These are phyloP conservation scores for Tetragonula clypearis DNA, from an alignment of 1,140 invertebrate genomes.

Conservation along the genomic window DNA sequence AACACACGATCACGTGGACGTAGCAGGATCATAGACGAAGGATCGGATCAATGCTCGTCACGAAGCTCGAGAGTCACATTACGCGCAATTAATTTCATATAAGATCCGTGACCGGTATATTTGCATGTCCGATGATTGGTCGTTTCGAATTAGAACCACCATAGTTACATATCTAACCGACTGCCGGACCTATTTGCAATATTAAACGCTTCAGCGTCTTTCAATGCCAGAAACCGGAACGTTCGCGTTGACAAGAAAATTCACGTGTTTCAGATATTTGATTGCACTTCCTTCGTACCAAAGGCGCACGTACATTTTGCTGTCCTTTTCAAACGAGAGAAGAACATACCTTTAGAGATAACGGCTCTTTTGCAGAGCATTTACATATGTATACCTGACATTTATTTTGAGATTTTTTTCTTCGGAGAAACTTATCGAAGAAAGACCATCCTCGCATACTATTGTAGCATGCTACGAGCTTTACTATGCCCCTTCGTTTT, in stretches of 20 bases:
- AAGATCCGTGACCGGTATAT: slow-evolving; percentile 56
- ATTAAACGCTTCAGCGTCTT: slow-evolving; percentile 59
- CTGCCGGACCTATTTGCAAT: slow-evolving; percentile 45
- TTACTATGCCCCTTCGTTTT: background rate
- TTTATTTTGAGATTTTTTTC: background rate
- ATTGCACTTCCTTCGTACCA: slow-evolving; percentile 38
- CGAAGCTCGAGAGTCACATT: slow-evolving; percentile 47
- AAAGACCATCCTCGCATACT: background rate
- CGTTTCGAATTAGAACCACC: slow-evolving; percentile 55
- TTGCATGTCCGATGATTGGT: slow-evolving; percentile 68
- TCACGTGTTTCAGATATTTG: slow-evolving; percentile 36
- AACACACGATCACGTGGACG: slow-evolving; percentile 17
- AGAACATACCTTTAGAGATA: slow-evolving; percentile 13
- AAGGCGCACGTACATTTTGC: background rate
- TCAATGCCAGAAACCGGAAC: slow-evolving; percentile 26
- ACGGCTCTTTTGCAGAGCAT: background rate
- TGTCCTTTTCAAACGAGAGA: background rate
- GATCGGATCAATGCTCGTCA: slow-evolving; percentile 11
- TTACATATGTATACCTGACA: slow-evolving; percentile 12
- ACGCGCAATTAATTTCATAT: slow-evolving; percentile 70
- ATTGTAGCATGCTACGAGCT: background rate
- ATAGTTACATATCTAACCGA: slow-evolving; percentile 51
- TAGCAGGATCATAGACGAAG: background rate
- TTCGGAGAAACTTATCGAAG: background rate
- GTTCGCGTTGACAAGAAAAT: background rate